These are phyloP conservation scores for Asobara japonica DNA, from an alignment of 1,140 invertebrate genomes.

Conservation along the genomic window DNA sequence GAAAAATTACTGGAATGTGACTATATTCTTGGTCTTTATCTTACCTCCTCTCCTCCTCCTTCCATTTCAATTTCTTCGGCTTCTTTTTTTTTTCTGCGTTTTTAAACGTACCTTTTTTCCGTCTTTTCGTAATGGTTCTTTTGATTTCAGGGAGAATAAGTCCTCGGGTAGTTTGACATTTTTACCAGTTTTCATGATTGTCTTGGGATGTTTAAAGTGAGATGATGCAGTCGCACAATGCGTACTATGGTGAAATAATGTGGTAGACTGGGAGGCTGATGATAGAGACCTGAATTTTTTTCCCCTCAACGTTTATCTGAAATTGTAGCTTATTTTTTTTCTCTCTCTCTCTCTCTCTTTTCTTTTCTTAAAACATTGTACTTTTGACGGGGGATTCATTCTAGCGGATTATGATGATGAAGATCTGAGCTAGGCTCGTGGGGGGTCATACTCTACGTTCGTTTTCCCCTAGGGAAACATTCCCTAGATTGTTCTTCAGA, in stretches of 20 bases:
- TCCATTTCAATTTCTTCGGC: constrained; percentile 16
- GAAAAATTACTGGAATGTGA: constrained; percentile 20
- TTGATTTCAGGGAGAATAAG: constrained; percentile 26
- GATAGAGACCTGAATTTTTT: constrained; percentile 21
- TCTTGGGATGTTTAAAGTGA: constrained; percentile 28
- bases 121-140: constrained; percentile 28
- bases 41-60: background rate
- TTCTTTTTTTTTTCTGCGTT: constrained; percentile 12
- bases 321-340: background rate
- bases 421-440: too few relatives aligned
- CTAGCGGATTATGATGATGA: too few relatives aligned
- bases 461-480: too few relatives aligned
- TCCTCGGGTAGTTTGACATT: constrained; percentile 42
- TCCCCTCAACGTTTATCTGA: background rate
- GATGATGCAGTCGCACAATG: constrained; percentile 25
- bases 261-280: constrained; percentile 13
- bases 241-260: constrained; percentile 24
- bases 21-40: constrained; percentile 22
- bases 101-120: background rate
- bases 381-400: background rate
- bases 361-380: background rate
- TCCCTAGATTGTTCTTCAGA: too few relatives aligned
- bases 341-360: background rate
- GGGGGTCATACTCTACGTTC: too few relatives aligned
- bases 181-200: constrained; percentile 42